Conservation (phyloP, 1,140 invertebrate genomes). For the Trypoxylus dichotomus region DNA sequence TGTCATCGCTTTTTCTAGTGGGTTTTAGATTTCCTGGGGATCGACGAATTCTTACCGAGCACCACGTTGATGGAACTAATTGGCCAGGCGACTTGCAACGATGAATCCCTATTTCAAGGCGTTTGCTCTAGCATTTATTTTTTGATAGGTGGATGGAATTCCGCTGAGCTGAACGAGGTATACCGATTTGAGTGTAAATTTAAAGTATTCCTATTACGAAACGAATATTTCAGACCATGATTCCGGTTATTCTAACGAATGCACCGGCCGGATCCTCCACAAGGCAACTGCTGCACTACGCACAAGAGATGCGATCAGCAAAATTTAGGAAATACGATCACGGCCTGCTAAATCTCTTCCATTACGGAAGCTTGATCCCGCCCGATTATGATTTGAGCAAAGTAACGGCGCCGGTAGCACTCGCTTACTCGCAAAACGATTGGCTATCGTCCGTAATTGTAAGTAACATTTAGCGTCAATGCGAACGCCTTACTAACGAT, state of each 20-base stretch:
- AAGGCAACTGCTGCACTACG: conserved; percentile 69
- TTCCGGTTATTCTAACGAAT: conserved; percentile 71
- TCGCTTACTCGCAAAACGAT: conserved; percentile 59
- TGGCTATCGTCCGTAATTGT: conserved; percentile 44
- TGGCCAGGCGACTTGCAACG: background rate
- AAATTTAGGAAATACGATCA: conserved; percentile 67
- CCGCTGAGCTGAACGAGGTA: conserved; percentile 65
- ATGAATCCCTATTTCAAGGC: conserved; percentile 44
- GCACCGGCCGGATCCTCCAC: conserved; percentile 76
- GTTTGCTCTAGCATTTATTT: conserved; percentile 59
- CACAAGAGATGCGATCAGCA: conserved; percentile 59
- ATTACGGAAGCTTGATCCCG: conserved; percentile 45
- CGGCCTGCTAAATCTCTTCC: conserved; percentile 50
- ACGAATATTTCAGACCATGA: conserved; percentile 54
- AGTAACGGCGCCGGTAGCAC: conserved; percentile 59
- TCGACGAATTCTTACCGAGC: conserved; percentile 28
- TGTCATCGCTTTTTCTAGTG: no score
- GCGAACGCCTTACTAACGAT: background rate
- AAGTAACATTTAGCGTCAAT: no score
- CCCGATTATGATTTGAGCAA: conserved; percentile 59
- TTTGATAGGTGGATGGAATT: conserved; percentile 63
- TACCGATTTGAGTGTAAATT: conserved; percentile 29
- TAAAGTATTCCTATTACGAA: background rate
- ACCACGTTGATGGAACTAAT: background rate
- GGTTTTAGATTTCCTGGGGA: background rate